Evolutionary conservation across 2,888 invertebrate species (phyloP).

Genomic region (Rhopalosiphum nymphaeae): DNA sequence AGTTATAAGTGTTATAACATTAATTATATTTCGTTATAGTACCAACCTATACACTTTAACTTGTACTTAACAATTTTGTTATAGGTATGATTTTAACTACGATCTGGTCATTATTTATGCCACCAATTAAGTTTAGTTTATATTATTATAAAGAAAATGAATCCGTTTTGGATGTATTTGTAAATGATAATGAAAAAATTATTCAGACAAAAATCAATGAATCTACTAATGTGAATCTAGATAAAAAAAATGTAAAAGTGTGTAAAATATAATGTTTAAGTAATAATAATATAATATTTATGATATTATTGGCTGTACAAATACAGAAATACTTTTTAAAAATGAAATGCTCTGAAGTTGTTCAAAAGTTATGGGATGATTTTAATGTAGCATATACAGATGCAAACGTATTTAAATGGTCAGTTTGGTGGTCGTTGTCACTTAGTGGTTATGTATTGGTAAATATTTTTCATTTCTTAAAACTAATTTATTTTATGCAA

Average conservation of each 20-base stretch:
- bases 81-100: conserved; percentile 81
- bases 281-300: neutral
- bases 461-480: neutral
- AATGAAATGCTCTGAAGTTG: conserved; percentile 46
- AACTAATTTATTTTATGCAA: neutral
- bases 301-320: neutral
- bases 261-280: neutral
- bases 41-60: neutral
- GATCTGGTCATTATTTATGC: conserved; percentile 79
- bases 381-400: conserved; percentile 70
- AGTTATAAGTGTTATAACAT: too few species aligned
- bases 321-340: neutral
- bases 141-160: conserved; percentile 69
- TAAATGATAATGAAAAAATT: neutral
- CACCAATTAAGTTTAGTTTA: conserved; percentile 70
- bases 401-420: conserved; percentile 72
- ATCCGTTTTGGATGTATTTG: neutral
- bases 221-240: neutral
- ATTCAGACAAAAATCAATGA: neutral
- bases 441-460: conserved; percentile 72
- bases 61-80: conserved; percentile 67
- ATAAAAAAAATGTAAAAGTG: conserved; percentile 9
- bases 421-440: conserved; percentile 73
- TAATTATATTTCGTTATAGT: too few species aligned
- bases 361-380: conserved; percentile 67